Conservation (phyloP, 2,797 vertebrate species). For the Hyperoplus lanceolatus region DNA sequence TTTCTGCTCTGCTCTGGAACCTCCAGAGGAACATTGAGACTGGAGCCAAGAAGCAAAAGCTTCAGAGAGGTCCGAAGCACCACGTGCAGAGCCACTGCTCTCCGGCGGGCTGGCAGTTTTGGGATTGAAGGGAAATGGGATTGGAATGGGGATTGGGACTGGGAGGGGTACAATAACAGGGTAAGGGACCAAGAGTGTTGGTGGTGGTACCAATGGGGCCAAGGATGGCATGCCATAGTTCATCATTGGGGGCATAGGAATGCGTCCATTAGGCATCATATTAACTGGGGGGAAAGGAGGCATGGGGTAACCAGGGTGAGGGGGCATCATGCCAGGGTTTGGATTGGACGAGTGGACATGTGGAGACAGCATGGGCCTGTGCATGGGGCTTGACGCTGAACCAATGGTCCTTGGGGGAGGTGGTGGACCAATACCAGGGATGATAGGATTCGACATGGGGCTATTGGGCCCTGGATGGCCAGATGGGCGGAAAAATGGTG, state of each 20-base stretch:
- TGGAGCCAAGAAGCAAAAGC: conserved; percentile 86
- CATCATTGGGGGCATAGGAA: conserved; percentile 96
- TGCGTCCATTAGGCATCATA: conserved; percentile 96
- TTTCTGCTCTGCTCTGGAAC: conserved; percentile 87
- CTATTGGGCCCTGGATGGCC: conserved; percentile 94
- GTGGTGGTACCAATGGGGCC: conserved; percentile 96
- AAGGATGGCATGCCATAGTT: conserved; percentile 98
- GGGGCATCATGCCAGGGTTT: conserved; percentile 91
- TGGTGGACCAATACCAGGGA: conserved; percentile 94
- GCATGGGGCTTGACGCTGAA: conserved; percentile 94
- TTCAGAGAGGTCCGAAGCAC: conserved; percentile 87
- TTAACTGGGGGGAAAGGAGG: conserved; percentile 92
- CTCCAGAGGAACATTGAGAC: conserved; percentile 81
- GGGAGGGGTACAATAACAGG: conserved; percentile 98
- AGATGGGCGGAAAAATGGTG: conserved; percentile 92
- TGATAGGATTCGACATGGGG: conserved; percentile 94
- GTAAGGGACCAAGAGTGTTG: conserved; percentile 97
- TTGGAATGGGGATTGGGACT: conserved; percentile 96
- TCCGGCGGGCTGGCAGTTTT: conserved; percentile 91
- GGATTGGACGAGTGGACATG: conserved; percentile 92
- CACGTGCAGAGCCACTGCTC: conserved; percentile 88
- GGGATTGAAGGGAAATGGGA: conserved; percentile 93
- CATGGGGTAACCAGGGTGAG: conserved; percentile 90
- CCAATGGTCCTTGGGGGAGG: conserved; percentile 88
- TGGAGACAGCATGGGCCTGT: conserved; percentile 93